These are phyloP conservation scores for Dorcus hopei DNA, from an alignment of 2,888 invertebrate genomes.

Conservation along the genomic window DNA sequence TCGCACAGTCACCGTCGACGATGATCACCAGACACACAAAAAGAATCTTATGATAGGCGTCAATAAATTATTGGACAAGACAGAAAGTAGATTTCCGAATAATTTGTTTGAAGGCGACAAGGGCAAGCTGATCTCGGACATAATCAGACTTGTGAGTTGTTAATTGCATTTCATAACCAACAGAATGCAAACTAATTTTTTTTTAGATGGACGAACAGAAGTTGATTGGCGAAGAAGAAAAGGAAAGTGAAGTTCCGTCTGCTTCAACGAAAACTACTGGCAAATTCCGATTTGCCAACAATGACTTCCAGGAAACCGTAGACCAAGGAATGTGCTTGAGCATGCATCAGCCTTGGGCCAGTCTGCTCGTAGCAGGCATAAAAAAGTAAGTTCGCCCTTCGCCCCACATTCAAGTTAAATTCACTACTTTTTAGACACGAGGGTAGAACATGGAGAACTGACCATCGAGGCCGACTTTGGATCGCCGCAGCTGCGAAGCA, in stretches of 20 bases:
- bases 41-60: constrained; percentile 29
- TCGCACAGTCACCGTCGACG: constrained; percentile 30
- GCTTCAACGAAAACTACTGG: background rate
- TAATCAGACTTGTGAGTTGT: constrained; percentile 23
- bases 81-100: constrained; percentile 31
- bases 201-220: constrained; percentile 17
- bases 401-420: background rate
- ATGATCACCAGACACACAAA: constrained; percentile 32
- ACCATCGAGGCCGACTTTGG: constrained; percentile 91
- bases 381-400: constrained; percentile 64
- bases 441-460: constrained; percentile 89
- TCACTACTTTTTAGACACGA: constrained; percentile 66
- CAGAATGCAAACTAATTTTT: background rate
- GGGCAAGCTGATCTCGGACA: constrained; percentile 26
- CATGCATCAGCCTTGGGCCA: constrained; percentile 96
- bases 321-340: constrained; percentile 80
- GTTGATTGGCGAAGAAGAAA: background rate
- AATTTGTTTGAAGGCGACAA: constrained; percentile 39
- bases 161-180: background rate
- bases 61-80: constrained; percentile 30
- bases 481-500: constrained; percentile 83
- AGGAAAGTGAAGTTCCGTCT: background rate
- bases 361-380: constrained; percentile 85
- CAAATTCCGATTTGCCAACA: constrained; percentile 37
- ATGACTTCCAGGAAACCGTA: constrained; percentile 39